Evolutionary conservation across 2,113 vertebrate species (phyloP).

Genomic region (Chaetura pelagica): DNA sequence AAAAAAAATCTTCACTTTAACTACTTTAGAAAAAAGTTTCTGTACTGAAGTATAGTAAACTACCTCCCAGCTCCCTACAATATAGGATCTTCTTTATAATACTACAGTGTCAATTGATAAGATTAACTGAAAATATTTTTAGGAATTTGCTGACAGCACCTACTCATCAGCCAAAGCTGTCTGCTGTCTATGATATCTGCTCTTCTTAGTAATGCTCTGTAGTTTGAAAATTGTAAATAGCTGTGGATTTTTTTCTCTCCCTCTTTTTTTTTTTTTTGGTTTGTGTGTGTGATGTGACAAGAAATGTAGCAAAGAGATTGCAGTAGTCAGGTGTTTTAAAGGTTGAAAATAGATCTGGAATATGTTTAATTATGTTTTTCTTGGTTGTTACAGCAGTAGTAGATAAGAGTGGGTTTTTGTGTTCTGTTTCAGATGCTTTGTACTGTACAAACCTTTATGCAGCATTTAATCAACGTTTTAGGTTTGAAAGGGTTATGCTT

Average conservation of each 20-base stretch:
- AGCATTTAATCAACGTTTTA: neutral
- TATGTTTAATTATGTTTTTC: neutral
- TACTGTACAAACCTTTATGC: neutral
- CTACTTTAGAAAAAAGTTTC: neutral
- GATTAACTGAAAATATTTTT: neutral
- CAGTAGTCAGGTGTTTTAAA: neutral
- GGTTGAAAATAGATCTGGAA: neutral
- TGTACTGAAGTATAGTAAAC: neutral
- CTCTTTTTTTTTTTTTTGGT: neutral
- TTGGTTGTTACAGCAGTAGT: neutral
- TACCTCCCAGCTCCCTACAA: neutral
- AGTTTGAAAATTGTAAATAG: neutral
- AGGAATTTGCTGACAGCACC: neutral
- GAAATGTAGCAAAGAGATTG: neutral
- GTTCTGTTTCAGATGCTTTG: neutral
- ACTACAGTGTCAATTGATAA: neutral
- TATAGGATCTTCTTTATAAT: neutral
- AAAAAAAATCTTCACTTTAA: neutral
- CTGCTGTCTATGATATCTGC: neutral
- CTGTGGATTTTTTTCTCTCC: neutral
- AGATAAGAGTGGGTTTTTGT: accelerated
- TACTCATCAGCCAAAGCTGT: neutral
- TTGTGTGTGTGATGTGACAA: neutral
- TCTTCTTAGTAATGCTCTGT: neutral
- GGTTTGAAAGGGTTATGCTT: neutral